Conservation (phyloP, 2,113 vertebrate genomes). For the Crocuta crocuta region DNA sequence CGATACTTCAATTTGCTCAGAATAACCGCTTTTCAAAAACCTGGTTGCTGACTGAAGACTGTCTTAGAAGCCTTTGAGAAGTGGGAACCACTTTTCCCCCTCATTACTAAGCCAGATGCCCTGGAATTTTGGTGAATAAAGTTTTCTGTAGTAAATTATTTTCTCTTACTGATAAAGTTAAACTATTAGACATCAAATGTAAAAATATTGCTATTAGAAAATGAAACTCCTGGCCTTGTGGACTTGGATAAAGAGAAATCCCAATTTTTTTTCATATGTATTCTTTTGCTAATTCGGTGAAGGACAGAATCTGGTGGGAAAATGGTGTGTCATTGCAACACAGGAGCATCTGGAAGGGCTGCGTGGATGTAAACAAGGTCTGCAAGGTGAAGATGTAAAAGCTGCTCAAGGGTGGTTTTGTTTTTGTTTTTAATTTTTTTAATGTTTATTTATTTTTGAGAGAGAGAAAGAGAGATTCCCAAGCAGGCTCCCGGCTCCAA, state of each 20-base stretch:
- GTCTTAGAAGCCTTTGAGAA: neutral
- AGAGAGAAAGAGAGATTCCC: too few relatives aligned
- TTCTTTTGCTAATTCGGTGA: neutral
- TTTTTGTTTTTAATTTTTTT: too few relatives aligned
- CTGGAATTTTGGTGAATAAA: neutral
- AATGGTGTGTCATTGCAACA: too few relatives aligned
- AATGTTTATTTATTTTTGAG: too few relatives aligned
- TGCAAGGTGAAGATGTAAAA: neutral
- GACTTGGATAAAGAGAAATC: neutral
- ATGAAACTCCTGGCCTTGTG: neutral
- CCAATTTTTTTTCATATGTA: neutral
- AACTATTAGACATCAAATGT: neutral
- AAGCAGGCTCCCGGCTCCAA: too few relatives aligned
- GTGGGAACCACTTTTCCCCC: neutral
- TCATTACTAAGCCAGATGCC: neutral
- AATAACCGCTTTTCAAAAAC: neutral
- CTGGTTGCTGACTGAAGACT: neutral
- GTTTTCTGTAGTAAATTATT: neutral
- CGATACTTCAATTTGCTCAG: neutral
- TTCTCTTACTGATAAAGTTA: neutral
- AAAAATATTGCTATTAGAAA: neutral
- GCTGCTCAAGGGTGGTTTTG: neutral
- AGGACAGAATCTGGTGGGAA: neutral
- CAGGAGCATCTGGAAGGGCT: neutral
- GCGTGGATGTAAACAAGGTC: neutral